Evolutionary conservation across 2,797 vertebrate genomes (phyloP).

Genomic region (Xyrichtys novacula): DNA sequence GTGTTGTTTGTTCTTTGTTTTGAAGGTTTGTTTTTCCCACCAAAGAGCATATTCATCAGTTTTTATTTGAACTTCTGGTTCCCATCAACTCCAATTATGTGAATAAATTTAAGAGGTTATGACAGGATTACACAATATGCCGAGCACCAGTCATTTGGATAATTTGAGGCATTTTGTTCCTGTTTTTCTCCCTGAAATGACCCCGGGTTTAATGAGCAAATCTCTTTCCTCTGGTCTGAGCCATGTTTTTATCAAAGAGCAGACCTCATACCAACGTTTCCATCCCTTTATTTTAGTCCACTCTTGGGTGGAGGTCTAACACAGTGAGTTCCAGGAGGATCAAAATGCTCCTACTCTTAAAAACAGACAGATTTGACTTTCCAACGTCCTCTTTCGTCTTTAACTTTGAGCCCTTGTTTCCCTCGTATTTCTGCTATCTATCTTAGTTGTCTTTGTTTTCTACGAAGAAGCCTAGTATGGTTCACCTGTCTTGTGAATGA

Average conservation of each 20-base stretch:
- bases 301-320: too few relatives aligned
- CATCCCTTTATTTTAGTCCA: not conserved
- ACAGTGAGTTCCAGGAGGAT: too few relatives aligned
- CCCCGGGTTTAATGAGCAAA: not conserved
- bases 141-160: not conserved
- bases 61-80: not conserved
- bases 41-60: not conserved
- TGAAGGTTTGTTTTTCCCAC: not conserved
- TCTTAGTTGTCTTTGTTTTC: too few relatives aligned
- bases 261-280: not conserved
- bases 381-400: too few relatives aligned
- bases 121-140: not conserved
- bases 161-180: not conserved
- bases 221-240: not conserved
- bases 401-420: too few relatives aligned
- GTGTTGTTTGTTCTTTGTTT: not conserved
- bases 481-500: too few relatives aligned
- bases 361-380: too few relatives aligned
- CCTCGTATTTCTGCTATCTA: too few relatives aligned
- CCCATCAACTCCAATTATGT: not conserved
- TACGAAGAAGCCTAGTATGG: too few relatives aligned
- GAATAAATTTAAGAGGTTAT: not conserved
- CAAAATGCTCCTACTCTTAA: too few relatives aligned
- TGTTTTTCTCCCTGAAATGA: not conserved
- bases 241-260: not conserved